A percentile compares a stretch with the other conserved stretches of the same genome.
Conservation (phyloP, 2,113 vertebrate genomes). For the Halcyon senegalensis region DNA sequence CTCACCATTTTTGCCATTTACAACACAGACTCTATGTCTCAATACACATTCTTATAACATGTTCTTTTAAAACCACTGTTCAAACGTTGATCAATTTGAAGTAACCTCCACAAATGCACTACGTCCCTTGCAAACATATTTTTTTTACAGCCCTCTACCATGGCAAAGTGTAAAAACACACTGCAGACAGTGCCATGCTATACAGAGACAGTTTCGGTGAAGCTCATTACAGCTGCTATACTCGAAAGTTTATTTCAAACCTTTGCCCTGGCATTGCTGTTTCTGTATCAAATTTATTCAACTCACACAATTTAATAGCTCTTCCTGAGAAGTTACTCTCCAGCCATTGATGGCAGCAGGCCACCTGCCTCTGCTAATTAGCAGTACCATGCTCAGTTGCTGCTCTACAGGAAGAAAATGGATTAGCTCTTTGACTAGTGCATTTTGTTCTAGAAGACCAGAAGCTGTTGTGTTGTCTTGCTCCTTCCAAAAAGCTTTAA, state of each 20-base stretch:
- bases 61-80: background rate
- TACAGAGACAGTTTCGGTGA: accelerated
- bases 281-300: background rate
- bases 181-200: background rate
- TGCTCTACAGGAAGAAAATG: background rate
- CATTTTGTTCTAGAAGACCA: background rate
- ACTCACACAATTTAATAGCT: background rate
- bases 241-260: background rate
- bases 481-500: background rate
- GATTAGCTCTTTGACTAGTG: background rate
- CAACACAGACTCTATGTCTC: background rate
- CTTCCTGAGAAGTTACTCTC: background rate
- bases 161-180: background rate
- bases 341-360: background rate
- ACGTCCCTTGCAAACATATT: background rate
- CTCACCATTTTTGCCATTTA: background rate
- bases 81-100: background rate
- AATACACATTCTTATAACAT: background rate
- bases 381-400: background rate
- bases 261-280: background rate
- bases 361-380: constrained; percentile 7
- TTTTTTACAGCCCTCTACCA: background rate
- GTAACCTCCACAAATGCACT: background rate
- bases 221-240: background rate
- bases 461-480: background rate